Base-by-base conservation (phyloP, 2,113 vertebrate genomes). In the Alaudala cheleensis region DNA sequence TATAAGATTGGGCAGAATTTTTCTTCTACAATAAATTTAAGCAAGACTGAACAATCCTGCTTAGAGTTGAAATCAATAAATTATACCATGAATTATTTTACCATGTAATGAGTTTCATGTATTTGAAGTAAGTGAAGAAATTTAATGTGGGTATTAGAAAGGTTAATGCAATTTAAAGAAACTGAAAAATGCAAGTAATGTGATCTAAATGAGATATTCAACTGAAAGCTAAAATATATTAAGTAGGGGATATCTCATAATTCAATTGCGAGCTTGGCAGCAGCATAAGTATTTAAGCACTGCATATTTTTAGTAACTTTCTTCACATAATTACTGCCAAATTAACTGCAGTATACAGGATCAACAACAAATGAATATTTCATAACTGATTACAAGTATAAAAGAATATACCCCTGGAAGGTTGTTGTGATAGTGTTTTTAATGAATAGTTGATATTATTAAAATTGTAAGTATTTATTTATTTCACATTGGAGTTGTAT, bases 321-420 rank as follows among this genome's bases (percentile, higher is more conserved):
- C 66, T 95, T 76, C 34, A 37, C 49, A 21, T 88, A 96, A 95
- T 95, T 92, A 74, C 81, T 91, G 81, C 74, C 65, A 95, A 97
- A 96, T 96, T 96, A 95, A 88, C 83, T 92, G 72, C 67, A 79
- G 50, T 51, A 92, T 40, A 81, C 78, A 92, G 42, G 61, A 96
- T 88, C 67, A 93, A 93, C 93, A 94, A 91, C 90, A 95, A 90
- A 94, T 96, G 71, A 95, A 94, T 97, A 94, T 97, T 96, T 97
- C 56, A 95, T 95, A 95, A 72, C 49, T 87, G 73, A 81, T 92
- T 93, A 73, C 33, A 93, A 91, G 58, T 61, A 92, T 92, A 91
- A 85, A 95, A 94, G n/a, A 95, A 93, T 83, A 39, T 82, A 72
- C 24, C 87, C 71, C 56, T 91, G 64, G 56, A 96, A 96, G 57